Evolutionary conservation across 2,113 vertebrate species (phyloP), one percentile per base, ranked within the genome.

Genomic region (Cichladusa arquata): DNA sequence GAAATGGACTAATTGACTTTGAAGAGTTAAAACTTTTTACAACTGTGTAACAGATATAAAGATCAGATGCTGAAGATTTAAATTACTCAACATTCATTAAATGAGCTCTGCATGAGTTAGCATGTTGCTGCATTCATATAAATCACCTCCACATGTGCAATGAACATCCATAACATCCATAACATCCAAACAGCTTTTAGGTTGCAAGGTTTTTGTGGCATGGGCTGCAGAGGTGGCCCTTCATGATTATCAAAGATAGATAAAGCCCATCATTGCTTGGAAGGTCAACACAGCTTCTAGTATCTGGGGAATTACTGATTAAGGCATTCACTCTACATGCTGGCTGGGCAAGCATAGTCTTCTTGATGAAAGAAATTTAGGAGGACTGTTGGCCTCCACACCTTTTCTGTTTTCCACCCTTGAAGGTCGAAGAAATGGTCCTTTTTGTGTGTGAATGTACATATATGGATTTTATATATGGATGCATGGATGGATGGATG

Each of bases 261-360:
- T 36, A 64, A 80, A 89, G 44, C 4, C 20, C 8, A 60, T 50
- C 5, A 47, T 60, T 77, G n/a, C 13, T 24, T 64, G 8, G 58
- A 51, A 86, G 10, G 6, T 12, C 22, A 76, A 9, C 22, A 58
- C 3, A 86, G 12, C 12, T 91, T 47, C 57, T 67, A n/a, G 16
- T 15, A 73, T 4, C 1, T 5, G 4, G 18, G 26, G 29, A 71
- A 72, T 44, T 76, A 6, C 9, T 86, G 16, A 20, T 47, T 29
- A 74, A 66, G 11, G 8, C 4, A 29, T 73, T 70, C 36, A 33
- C 7, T 42, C 5, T 8, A 77, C 5, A 1, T 65, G 7, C 18
- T 47, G 40, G 4, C 44, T 74, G 11, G n/a, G 5, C 0, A 0
- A 2, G 13, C 2, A 0, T 36, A 54, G 29, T 60, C 8, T 53